A percentile compares a stretch with the other conserved stretches of the same genome.
Conservation (phyloP, 2,888 invertebrate genomes). For the Ornithoptera priamus region DNA sequence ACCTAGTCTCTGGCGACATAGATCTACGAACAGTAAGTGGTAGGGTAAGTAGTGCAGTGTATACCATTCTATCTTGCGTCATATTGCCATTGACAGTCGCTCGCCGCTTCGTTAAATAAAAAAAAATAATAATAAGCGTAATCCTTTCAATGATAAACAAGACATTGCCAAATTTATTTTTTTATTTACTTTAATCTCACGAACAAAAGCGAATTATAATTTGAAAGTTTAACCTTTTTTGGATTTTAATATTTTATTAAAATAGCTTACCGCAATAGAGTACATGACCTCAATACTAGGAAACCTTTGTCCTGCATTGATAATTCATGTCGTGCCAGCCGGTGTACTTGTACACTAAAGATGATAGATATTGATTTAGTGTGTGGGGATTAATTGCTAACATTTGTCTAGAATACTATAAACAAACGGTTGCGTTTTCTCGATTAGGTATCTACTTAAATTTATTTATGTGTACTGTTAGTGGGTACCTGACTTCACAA, state of each 20-base stretch:
- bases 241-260: background rate
- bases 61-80: too few relatives aligned
- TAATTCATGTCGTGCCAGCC: slow-evolving; percentile 21
- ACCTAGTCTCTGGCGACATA: too few relatives aligned
- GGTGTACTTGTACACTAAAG: slow-evolving; percentile 12
- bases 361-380: slow-evolving; percentile 27
- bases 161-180: too few relatives aligned
- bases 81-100: too few relatives aligned
- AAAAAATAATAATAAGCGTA: too few relatives aligned
- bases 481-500: too few relatives aligned
- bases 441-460: background rate
- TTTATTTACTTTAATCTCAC: background rate
- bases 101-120: too few relatives aligned
- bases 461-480: background rate
- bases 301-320: slow-evolving; percentile 25
- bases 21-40: too few relatives aligned
- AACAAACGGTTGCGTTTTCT: slow-evolving; percentile 17
- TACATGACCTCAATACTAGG: slow-evolving; percentile 13
- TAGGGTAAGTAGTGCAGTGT: too few relatives aligned
- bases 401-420: slow-evolving; percentile 24
- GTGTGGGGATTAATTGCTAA: slow-evolving; percentile 22
- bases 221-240: background rate
- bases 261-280: background rate
- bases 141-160: too few relatives aligned
- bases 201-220: background rate